Conservation (phyloP, 2,113 vertebrate genomes). For the Serinus canaria region DNA sequence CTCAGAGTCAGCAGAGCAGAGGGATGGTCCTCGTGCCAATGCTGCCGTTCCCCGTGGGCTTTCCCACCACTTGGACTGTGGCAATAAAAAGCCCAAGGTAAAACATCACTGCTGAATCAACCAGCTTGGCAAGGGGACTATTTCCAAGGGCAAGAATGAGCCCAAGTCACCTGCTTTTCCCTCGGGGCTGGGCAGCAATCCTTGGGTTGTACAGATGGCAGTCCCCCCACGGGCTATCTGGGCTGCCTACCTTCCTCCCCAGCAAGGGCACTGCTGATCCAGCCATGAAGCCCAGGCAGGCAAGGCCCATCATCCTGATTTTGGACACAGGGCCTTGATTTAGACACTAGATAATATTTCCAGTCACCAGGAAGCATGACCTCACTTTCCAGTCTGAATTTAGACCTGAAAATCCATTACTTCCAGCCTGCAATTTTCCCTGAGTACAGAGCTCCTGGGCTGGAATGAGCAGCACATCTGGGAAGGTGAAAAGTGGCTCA, state of each 20-base stretch:
- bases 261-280: fast-evolving
- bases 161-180: not conserved
- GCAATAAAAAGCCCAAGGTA: fast-evolving
- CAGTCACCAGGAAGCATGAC: not conserved
- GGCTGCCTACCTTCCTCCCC: not conserved
- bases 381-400: not conserved
- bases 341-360: not conserved
- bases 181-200: not conserved
- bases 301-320: not conserved
- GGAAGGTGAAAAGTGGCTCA: not conserved
- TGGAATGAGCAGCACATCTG: not conserved
- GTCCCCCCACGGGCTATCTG: not conserved
- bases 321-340: not conserved
- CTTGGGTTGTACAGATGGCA: not conserved
- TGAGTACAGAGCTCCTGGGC: fast-evolving
- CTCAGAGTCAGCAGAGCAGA: not conserved
- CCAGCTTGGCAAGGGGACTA: not conserved
- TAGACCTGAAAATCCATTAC: not conserved
- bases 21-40: not conserved
- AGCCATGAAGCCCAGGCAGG: not conserved
- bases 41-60: not conserved
- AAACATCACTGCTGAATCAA: not conserved
- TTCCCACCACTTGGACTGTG: not conserved
- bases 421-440: not conserved
- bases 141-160: not conserved